phyloP scores from a whole-genome alignment of 2,797 vertebrate genomes.

The Menidia menidia region DNA sequence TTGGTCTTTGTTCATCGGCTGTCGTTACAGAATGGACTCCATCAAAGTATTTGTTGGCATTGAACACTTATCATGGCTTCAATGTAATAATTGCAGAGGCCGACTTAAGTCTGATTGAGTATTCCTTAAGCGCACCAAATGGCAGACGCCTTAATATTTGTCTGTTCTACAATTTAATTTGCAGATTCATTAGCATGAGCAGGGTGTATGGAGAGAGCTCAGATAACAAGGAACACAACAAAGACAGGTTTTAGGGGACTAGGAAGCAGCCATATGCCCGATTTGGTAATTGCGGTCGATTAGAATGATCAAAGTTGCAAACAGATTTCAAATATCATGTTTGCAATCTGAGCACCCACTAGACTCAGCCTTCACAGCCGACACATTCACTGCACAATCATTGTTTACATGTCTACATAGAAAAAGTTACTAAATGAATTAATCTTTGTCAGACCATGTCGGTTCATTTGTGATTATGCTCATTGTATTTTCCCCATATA shows the following conservation, averaged over 20 bases:
- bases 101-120: conserved; percentile 76
- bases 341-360: conserved; percentile 1
- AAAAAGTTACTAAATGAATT: not conserved
- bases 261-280: conserved; percentile 22
- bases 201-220: conserved; percentile 57
- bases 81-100: conserved; percentile 81
- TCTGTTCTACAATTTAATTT: conserved; percentile 85
- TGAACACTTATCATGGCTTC: conserved; percentile 73
- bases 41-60: conserved; percentile 72
- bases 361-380: not conserved
- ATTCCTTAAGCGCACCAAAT: conserved; percentile 70
- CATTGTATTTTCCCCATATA: not conserved
- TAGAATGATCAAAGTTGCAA: conserved; percentile 4
- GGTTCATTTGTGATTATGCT: not conserved
- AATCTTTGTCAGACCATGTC: not conserved
- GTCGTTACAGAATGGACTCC: conserved; percentile 59
- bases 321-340: conserved; percentile 15
- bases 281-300: conserved; percentile 26
- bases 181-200: conserved; percentile 79
- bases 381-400: not conserved
- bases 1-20: conserved; percentile 43
- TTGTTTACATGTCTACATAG: no score
- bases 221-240: conserved; percentile 58
- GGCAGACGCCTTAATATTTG: conserved; percentile 69
- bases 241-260: conserved; percentile 35